phyloP scores from a whole-genome alignment of 2,797 vertebrate species.

The Carapus acus region DNA sequence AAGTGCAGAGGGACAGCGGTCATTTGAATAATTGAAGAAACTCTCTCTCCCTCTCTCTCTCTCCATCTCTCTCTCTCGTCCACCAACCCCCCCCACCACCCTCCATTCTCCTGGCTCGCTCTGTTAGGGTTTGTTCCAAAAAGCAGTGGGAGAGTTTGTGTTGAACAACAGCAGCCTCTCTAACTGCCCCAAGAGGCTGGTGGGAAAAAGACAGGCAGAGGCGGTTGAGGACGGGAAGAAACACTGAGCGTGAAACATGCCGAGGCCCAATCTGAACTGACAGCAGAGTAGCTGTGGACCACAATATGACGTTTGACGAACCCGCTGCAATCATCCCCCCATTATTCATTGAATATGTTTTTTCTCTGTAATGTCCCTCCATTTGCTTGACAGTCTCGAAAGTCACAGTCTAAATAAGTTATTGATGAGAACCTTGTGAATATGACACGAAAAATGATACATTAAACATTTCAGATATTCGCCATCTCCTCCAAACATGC shows the following conservation, averaged over 20 bases:
- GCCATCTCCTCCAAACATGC: too few relatives aligned
- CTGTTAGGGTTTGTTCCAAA: constrained; percentile 71
- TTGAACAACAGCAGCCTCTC: constrained; percentile 55
- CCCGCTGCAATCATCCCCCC: constrained; percentile 41
- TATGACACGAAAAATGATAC: constrained; percentile 17
- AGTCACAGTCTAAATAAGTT: constrained; percentile 50
- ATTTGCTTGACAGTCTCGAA: constrained; percentile 59
- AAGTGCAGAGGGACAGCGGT: constrained; percentile 69
- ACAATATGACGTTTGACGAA: constrained; percentile 51
- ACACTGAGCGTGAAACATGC: constrained; percentile 34
- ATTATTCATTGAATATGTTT: constrained; percentile 60
- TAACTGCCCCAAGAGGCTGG: constrained; percentile 53
- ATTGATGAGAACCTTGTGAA: constrained; percentile 14
- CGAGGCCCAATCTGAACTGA: constrained; percentile 50
- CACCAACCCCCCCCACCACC: constrained; percentile 21
- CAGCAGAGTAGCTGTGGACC: constrained; percentile 49
- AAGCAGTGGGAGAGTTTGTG: constrained; percentile 64
- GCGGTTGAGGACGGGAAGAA: constrained; percentile 20
- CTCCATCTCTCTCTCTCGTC: constrained; percentile 24
- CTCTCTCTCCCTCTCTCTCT: constrained; percentile 46
- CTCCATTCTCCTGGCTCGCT: constrained; percentile 33
- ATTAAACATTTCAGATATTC: constrained; percentile 21
- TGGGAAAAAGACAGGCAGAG: constrained; percentile 42
- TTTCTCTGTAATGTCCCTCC: constrained; percentile 49
- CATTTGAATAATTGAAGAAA: constrained; percentile 74